A percentile compares a stretch with the other conserved stretches of the same genome.
These are phyloP conservation scores for Clamator glandarius DNA, from an alignment of 2,797 vertebrate species.

Conservation along the genomic window DNA sequence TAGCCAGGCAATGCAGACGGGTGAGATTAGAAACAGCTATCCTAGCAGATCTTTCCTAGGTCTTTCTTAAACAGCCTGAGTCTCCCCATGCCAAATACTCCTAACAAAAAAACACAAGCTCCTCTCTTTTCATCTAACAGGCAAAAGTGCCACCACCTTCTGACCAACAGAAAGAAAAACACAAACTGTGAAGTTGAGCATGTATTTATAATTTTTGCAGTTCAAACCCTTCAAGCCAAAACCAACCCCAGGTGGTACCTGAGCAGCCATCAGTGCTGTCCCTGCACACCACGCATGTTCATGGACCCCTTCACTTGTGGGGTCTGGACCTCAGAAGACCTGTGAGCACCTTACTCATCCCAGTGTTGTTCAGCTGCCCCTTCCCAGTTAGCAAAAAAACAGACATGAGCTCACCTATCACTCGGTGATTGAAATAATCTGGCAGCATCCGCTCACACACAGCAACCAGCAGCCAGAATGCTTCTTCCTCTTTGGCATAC, in stretches of 20 bases:
- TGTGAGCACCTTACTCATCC: not conserved
- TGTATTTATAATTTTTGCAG: not conserved
- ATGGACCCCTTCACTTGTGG: accelerated
- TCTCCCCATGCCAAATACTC: not conserved
- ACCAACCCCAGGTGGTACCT: not conserved
- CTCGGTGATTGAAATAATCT: slow-evolving; percentile 95
- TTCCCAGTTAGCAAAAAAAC: not conserved
- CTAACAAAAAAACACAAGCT: not conserved
- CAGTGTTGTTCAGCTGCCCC: not conserved
- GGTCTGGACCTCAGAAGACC: not conserved
- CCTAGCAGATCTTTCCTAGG: not conserved
- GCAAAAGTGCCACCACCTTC: not conserved
- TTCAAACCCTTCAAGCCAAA: not conserved
- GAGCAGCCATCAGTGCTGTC: not conserved
- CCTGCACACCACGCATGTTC: not conserved
- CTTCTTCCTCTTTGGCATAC: slow-evolving; percentile 94
- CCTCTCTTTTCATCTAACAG: not conserved
- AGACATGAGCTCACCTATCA: slow-evolving; percentile 84
- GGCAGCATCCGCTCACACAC: slow-evolving; percentile 97
- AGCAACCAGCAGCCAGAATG: slow-evolving; percentile 95
- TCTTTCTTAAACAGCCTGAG: not conserved
- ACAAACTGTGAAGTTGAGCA: not conserved
- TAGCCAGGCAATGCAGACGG: not conserved
- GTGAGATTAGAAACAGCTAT: not conserved
- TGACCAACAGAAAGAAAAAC: not conserved